These are phyloP conservation scores for Notolabrus celidotus DNA, from an alignment of 2,797 vertebrate species.

Conservation along the genomic window DNA sequence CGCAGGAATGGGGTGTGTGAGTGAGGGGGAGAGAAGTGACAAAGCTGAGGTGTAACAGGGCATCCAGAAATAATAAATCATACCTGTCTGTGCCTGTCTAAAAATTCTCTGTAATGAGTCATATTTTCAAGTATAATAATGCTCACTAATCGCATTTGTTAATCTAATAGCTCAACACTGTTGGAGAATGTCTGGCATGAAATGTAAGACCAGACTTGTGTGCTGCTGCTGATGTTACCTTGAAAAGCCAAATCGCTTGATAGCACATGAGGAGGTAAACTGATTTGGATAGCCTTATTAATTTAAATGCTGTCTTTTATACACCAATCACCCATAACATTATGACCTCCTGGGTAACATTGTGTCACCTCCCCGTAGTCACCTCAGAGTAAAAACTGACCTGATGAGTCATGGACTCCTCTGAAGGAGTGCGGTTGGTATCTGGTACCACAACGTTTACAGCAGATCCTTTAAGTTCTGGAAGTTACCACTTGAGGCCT, in stretches of 20 bases:
- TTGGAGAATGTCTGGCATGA: slow-evolving; percentile 22
- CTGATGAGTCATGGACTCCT: no score
- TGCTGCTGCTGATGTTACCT: slow-evolving; percentile 8
- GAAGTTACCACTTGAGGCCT: no score
- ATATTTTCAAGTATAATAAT: slow-evolving; percentile 44
- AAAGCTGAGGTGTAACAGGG: slow-evolving; percentile 22
- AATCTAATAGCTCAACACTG: slow-evolving; percentile 9
- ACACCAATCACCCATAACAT: no score
- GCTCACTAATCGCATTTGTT: slow-evolving; percentile 15
- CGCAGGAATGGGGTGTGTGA: slow-evolving; percentile 32
- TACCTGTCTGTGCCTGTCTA: slow-evolving; percentile 66
- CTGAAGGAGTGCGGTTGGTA: no score
- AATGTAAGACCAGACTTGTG: slow-evolving; percentile 40
- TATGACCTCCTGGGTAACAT: no score
- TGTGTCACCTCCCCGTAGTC: no score
- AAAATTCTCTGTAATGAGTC: slow-evolving; percentile 47
- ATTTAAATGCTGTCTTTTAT: no score
- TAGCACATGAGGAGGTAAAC: neutral
- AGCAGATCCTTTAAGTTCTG: no score
- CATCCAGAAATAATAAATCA: slow-evolving; percentile 26
- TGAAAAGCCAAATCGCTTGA: neutral
- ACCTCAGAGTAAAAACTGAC: no score
- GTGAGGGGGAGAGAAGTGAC: neutral
- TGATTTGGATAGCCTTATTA: no score
- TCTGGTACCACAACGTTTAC: no score